phyloP scores from a whole-genome alignment of 2,797 vertebrate species.

The Acanthiza pusilla region DNA sequence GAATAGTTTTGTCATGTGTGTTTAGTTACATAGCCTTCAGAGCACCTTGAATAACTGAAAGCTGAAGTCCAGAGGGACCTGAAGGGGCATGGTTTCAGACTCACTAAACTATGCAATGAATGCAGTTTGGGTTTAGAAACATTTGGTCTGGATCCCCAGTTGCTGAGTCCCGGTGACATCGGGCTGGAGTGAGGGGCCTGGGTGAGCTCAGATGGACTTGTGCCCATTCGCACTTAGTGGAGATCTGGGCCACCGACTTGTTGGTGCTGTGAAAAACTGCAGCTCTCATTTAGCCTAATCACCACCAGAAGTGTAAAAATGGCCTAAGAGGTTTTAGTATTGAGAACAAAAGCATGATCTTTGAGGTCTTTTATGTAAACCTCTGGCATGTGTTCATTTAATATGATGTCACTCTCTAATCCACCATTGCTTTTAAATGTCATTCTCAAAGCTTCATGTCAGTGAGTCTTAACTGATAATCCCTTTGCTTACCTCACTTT shows the following conservation, averaged over 20 bases:
- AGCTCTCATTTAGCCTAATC: background rate
- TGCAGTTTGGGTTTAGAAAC: background rate
- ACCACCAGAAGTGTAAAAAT: background rate
- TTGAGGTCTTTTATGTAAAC: conserved; percentile 55
- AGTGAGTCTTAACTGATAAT: conserved; percentile 62
- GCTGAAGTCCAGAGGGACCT: background rate
- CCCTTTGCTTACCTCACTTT: conserved; percentile 62
- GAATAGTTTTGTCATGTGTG: background rate
- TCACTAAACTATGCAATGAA: background rate
- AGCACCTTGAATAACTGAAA: background rate
- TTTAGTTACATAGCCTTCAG: background rate
- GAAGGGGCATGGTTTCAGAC: background rate
- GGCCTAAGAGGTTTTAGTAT: background rate
- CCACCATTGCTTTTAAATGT: conserved; percentile 61
- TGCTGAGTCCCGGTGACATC: rapidly evolving
- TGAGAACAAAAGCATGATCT: conserved; percentile 38
- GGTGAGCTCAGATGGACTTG: background rate
- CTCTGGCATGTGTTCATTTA: conserved; percentile 53
- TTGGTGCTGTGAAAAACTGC: background rate
- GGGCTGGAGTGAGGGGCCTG: background rate
- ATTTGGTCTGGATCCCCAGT: background rate
- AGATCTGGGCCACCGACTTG: background rate
- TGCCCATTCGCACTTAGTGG: background rate
- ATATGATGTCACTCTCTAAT: conserved; percentile 61
- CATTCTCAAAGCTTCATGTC: conserved; percentile 56